A percentile compares a stretch with the other conserved stretches of the same genome.
phyloP scores from a whole-genome alignment of 2,888 invertebrate species.

The Eueremaeus valkanovi region DNA sequence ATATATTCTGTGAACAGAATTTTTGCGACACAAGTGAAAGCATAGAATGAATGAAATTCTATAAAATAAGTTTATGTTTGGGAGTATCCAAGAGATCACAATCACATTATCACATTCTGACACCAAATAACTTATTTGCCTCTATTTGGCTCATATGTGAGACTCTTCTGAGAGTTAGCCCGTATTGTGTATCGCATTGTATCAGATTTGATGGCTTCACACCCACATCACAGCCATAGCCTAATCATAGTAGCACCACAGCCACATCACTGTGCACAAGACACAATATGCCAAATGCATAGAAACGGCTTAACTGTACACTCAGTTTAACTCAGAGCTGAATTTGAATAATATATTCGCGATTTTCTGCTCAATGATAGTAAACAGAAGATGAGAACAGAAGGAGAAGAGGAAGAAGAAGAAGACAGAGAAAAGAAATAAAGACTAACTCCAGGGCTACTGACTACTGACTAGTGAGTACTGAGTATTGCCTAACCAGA shows the following conservation, averaged over 20 bases:
- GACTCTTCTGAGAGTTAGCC: background rate
- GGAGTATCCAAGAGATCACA: constrained; percentile 5
- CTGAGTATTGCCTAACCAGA: background rate
- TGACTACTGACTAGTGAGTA: background rate
- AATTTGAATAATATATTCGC: no score
- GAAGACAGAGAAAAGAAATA: background rate
- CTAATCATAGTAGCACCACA: background rate
- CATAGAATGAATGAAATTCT: background rate
- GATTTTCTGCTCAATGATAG: no score
- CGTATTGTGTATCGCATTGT: constrained; percentile 21
- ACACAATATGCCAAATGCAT: constrained; percentile 21
- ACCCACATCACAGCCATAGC: background rate
- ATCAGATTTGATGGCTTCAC: constrained; percentile 13
- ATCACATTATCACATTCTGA: constrained; percentile 18
- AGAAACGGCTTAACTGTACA: constrained; percentile 19
- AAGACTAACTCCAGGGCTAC: background rate
- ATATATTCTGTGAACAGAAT: background rate
- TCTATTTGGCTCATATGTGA: background rate
- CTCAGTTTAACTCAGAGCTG: constrained; percentile 4
- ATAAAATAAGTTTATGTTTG: constrained; percentile 2
- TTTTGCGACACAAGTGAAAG: background rate
- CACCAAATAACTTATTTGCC: background rate
- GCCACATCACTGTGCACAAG: background rate
- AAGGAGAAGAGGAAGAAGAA: no score
- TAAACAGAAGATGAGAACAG: no score